These are phyloP conservation scores for Pimpla rufipes DNA, from an alignment of 2,888 invertebrate species.

Conservation along the genomic window DNA sequence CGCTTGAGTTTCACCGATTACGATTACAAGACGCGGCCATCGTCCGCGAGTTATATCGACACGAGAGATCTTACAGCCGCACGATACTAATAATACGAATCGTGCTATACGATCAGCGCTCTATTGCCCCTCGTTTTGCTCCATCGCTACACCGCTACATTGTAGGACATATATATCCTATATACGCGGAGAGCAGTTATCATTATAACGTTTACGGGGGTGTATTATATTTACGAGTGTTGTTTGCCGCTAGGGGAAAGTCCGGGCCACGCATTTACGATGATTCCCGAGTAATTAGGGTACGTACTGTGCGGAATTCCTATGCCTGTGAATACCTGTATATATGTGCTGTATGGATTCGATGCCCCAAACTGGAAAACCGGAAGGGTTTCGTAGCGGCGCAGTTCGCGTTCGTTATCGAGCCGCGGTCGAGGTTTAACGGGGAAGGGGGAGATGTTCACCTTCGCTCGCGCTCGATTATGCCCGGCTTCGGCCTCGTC, in stretches of 20 bases:
- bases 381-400: slow-evolving; percentile 75
- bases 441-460: slow-evolving; percentile 14
- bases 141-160: slow-evolving; percentile 5
- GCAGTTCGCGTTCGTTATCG: slow-evolving; percentile 76
- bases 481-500: slow-evolving; percentile 73
- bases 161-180: not conserved
- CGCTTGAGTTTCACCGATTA: slow-evolving; percentile 35
- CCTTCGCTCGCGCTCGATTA: slow-evolving; percentile 61
- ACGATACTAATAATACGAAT: slow-evolving; percentile 34
- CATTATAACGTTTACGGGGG: slow-evolving; percentile 58
- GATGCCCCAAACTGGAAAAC: slow-evolving; percentile 67
- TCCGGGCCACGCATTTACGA: slow-evolving; percentile 51
- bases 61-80: slow-evolving; percentile 19
- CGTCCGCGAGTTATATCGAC: slow-evolving; percentile 28
- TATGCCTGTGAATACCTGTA: not conserved
- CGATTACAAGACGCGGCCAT: slow-evolving; percentile 27
- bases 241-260: slow-evolving; percentile 20
- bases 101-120: slow-evolving; percentile 30
- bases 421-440: slow-evolving; percentile 69
- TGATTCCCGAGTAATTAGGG: slow-evolving; percentile 68
- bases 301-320: slow-evolving; percentile 1
- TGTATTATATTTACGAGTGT: slow-evolving; percentile 61
- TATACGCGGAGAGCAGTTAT: slow-evolving; percentile 32
- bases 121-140: slow-evolving; percentile 37
- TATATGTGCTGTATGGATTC: not conserved